Evolutionary conservation across 1,140 invertebrate species (phyloP).

Genomic region (Ceratoteleas bidentatus): DNA sequence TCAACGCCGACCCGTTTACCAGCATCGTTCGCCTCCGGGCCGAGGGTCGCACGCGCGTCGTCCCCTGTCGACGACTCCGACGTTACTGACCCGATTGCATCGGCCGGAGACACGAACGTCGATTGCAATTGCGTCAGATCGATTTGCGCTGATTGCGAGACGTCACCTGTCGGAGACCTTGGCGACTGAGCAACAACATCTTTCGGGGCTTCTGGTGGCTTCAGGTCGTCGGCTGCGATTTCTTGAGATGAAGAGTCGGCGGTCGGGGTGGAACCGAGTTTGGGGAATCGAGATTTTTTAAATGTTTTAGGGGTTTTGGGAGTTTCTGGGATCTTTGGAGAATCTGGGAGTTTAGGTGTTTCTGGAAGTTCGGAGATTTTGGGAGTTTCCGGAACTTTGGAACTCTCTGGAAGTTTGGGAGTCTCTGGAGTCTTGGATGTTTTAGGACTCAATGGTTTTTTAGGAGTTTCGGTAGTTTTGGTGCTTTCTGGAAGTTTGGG

Average conservation of each 20-base stretch:
- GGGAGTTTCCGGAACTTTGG: not conserved
- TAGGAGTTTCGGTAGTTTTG: not conserved
- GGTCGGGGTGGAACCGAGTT: not conserved
- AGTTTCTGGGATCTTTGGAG: not conserved
- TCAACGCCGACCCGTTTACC: slow-evolving; percentile 39
- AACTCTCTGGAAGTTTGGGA: not conserved
- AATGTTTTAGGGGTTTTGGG: not conserved
- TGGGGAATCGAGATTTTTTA: slow-evolving; percentile 12
- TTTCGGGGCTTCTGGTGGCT: slow-evolving; percentile 29
- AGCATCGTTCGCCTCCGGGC: slow-evolving; percentile 23
- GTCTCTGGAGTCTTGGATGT: not conserved
- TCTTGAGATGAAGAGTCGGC: not conserved
- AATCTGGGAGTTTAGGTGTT: not conserved
- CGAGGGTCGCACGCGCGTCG: slow-evolving; percentile 17
- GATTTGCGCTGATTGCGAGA: slow-evolving; percentile 52
- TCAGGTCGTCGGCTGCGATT: not conserved
- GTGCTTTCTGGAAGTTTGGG: not conserved
- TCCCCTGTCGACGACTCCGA: slow-evolving; percentile 32
- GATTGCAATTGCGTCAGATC: slow-evolving; percentile 54
- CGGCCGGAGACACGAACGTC: slow-evolving; percentile 15
- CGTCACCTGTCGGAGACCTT: slow-evolving; percentile 53
- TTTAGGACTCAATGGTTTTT: slow-evolving; percentile 1
- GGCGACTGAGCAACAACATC: slow-evolving; percentile 25
- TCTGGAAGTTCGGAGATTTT: not conserved
- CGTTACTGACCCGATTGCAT: slow-evolving; percentile 61